Conservation (phyloP, 2,797 vertebrate species). For the Staurois parvus region DNA sequence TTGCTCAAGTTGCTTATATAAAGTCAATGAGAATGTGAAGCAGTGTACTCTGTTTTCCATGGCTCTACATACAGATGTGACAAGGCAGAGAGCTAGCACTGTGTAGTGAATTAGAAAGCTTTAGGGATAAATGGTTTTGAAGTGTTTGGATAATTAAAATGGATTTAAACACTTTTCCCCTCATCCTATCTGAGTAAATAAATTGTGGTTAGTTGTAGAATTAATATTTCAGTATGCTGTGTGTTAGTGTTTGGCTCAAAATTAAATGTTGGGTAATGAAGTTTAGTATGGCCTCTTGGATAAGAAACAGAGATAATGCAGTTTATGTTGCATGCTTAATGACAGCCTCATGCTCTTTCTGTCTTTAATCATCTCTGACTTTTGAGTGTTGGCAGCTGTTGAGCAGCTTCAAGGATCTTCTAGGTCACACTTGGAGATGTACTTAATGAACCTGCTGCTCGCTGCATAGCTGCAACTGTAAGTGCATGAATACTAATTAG, state of each 20-base stretch:
- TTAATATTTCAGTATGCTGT: constrained; percentile 51
- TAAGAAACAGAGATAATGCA: constrained; percentile 48
- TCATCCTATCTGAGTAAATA: constrained; percentile 41
- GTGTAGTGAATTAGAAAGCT: constrained; percentile 58
- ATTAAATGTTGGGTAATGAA: constrained; percentile 46
- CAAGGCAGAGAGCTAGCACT: constrained; percentile 29
- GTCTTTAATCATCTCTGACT: constrained; percentile 57
- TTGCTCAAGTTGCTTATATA: too few species aligned
- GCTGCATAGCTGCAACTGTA: not conserved
- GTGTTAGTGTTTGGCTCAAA: constrained; percentile 55
- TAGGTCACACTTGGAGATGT: constrained; percentile 16
- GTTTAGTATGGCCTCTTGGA: constrained; percentile 23
- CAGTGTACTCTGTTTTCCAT: too few species aligned
- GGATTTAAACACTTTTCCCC: constrained; percentile 58
- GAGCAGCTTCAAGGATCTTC: constrained; percentile 37
- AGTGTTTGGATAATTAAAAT: constrained; percentile 61
- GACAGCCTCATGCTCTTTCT: constrained; percentile 39
- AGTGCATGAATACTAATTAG: too few species aligned
- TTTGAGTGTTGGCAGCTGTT: constrained; percentile 60
- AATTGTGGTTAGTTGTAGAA: constrained; percentile 54
- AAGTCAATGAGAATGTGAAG: too few species aligned
- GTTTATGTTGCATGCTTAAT: constrained; percentile 38
- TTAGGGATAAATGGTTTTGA: constrained; percentile 54
- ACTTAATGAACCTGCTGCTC: not conserved
- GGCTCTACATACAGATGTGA: not conserved